Base-by-base conservation (phyloP, 64 coral and sea anemone genomes). In the Pocillopora verrucosa region DNA sequence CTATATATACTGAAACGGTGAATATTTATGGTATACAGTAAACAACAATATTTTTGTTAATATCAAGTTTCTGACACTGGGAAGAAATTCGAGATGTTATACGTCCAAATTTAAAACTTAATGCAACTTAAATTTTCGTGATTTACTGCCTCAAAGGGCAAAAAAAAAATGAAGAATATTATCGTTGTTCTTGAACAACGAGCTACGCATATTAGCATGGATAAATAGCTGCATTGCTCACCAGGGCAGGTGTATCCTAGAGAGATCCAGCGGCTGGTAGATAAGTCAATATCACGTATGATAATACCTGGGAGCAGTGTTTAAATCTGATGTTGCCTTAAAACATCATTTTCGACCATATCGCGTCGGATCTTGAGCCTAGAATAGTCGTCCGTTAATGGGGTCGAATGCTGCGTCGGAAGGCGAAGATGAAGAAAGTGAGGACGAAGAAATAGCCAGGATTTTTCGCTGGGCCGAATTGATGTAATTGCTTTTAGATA, bases 241-340 rank as follows among this genome's bases (percentile, higher is more conserved):
- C 82, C 19, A 19, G 65, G 65, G 64, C 82, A 85, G 82, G 82
- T 85, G 82, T 85, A 65, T 65, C 82, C 36, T 58, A 72, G 82
- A 65, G 82, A 81, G 61, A 62, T 81, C 6, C 79, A 81, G 16
- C 58, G 79, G 68, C 82, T 58, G 41, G 82, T 85, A 70, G 64
- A 85, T 51, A 72, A 72, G 64, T 85, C 82, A 85, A 85, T 85
- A 85, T 72, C 69, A 72, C 82, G 70, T 85, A 85, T 85, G 82
- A 13, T 85, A 85, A 85, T 85, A 72, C 72, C 20, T 72, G 36
- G 10, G 20, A 68, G 37, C 14, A 11, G 65, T 85, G 82, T 85
- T 85, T 85, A 72, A 68, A 85, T 85, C 36, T 20, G 64, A 72
- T 72, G 65, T 16, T 85, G 38, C 20, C 58, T 36, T 72, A 25